A percentile compares a stretch with the other conserved stretches of the same genome.
phyloP scores from a whole-genome alignment of 2,113 vertebrate species.

The Macrotis lagotis region DNA sequence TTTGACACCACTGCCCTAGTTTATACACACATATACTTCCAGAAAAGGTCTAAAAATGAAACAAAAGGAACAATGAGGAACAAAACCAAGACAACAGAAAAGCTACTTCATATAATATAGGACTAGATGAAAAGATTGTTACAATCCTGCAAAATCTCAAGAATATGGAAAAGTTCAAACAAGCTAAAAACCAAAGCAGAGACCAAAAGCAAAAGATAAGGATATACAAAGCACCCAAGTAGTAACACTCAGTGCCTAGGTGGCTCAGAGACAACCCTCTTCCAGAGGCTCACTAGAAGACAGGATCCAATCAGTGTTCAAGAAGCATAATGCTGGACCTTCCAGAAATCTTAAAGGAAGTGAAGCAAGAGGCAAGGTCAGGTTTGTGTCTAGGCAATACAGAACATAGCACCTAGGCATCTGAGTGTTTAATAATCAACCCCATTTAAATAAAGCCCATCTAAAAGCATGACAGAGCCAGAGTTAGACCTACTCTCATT shows the following conservation, averaged over 20 bases:
- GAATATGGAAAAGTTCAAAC: background rate
- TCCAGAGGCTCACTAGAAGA: background rate
- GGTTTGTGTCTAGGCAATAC: background rate
- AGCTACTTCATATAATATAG: background rate
- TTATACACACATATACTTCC: background rate
- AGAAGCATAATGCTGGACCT: background rate
- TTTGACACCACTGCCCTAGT: background rate
- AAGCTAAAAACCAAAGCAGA: background rate
- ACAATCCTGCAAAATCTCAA: background rate
- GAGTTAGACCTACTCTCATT: background rate
- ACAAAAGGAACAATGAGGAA: background rate
- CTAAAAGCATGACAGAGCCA: background rate
- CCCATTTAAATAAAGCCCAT: too few relatives aligned
- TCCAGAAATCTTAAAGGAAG: background rate
- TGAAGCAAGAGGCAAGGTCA: background rate
- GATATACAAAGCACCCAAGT: background rate
- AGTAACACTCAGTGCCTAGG: background rate
- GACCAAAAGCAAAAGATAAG: background rate
- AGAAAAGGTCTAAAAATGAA: background rate
- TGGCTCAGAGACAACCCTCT: background rate
- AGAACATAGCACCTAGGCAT: background rate
- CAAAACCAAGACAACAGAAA: background rate
- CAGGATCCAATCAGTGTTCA: background rate
- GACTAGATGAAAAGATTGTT: background rate
- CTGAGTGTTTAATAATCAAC: background rate